phyloP scores from a whole-genome alignment of 1,140 invertebrate species.

The Ostrea edulis region DNA sequence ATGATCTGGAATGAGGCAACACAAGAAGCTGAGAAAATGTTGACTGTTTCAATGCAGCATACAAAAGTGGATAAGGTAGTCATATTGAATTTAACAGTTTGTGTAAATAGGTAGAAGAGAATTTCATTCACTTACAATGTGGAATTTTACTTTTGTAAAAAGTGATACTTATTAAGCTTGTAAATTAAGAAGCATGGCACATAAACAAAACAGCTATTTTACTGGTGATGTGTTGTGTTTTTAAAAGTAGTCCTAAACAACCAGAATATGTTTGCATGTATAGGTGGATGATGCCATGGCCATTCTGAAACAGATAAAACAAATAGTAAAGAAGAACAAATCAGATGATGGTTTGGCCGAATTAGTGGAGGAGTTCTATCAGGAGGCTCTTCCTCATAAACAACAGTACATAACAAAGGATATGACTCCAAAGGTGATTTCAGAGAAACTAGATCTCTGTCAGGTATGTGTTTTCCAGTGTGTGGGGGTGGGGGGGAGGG shows the following conservation, averaged over 20 bases:
- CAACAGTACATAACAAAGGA: constrained; percentile 39
- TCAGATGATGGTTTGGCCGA: constrained; percentile 42
- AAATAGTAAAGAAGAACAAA: constrained; percentile 51
- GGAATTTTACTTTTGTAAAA: too few species aligned
- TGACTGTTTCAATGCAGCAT: constrained; percentile 59
- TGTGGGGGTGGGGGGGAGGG: background rate
- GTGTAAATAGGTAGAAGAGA: too few species aligned
- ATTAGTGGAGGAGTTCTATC: constrained; percentile 70
- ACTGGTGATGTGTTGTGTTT: too few species aligned
- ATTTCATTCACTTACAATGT: too few species aligned
- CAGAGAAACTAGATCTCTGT: constrained; percentile 74
- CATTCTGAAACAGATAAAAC: constrained; percentile 69
- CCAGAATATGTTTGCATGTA: background rate
- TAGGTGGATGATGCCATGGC: constrained; percentile 76
- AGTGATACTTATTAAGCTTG: too few species aligned
- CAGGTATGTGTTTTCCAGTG: constrained; percentile 65
- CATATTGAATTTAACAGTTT: background rate
- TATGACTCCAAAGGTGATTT: constrained; percentile 59
- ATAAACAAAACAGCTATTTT: too few species aligned
- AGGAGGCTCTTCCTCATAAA: constrained; percentile 68
- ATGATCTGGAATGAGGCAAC: constrained; percentile 75
- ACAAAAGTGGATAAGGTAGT: constrained; percentile 67
- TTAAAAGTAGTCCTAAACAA: too few species aligned
- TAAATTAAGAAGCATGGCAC: too few species aligned
- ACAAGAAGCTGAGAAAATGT: constrained; percentile 68